Evolutionary conservation across 2,113 vertebrate genomes (phyloP).

Genomic region (Nothocercus nigrocapillus): DNA sequence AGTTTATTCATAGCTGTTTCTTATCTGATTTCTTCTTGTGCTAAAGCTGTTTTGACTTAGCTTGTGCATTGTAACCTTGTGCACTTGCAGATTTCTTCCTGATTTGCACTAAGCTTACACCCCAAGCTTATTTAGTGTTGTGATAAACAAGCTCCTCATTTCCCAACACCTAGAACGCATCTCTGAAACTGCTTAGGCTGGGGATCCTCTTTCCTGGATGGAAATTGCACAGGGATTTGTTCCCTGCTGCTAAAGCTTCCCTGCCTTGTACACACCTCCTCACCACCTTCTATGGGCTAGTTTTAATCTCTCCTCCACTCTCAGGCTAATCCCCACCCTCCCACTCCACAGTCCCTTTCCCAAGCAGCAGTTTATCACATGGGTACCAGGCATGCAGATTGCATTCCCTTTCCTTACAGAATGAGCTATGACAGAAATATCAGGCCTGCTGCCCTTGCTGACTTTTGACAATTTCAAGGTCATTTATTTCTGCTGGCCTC

Average conservation of each 20-base stretch:
- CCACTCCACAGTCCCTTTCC: not conserved
- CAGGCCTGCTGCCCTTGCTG: not conserved
- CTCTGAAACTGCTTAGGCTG: not conserved
- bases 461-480: accelerated
- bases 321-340: not conserved
- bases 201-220: not conserved
- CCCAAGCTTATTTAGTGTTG: not conserved
- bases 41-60: not conserved
- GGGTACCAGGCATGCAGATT: not conserved
- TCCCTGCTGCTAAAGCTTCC: accelerated
- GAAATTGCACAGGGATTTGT: not conserved
- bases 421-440: not conserved
- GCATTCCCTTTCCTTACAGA: not conserved
- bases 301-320: not conserved
- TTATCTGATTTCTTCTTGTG: not conserved
- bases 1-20: not conserved
- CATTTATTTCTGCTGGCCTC: not conserved
- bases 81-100: not conserved
- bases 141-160: not conserved
- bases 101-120: not conserved
- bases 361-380: not conserved
- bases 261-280: not conserved
- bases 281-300: not conserved
- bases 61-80: not conserved
- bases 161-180: accelerated